Evolutionary conservation across 2,888 invertebrate genomes (phyloP).

Genomic region (Nymphalis polychloros): DNA sequence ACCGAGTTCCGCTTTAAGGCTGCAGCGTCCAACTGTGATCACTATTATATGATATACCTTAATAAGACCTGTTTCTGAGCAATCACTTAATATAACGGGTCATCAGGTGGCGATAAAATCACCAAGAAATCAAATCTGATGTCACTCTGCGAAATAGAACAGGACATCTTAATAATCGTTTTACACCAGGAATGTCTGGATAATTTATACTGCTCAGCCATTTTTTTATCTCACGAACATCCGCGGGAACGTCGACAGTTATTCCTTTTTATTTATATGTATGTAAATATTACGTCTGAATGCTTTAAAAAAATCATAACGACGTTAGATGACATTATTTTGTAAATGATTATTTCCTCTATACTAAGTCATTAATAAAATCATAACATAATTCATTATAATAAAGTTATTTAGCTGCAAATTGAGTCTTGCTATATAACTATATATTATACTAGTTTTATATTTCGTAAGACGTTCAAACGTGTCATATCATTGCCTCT

Average conservation of each 20-base stretch:
- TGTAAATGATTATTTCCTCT: no score
- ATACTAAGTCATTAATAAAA: no score
- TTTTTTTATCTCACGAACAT: neutral
- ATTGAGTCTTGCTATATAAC: neutral
- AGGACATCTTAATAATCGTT: conserved; percentile 56
- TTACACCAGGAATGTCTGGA: conserved; percentile 21
- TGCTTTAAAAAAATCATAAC: no score
- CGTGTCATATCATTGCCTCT: conserved; percentile 60
- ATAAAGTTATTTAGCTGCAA: no score
- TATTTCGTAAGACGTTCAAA: conserved; percentile 51
- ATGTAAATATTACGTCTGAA: no score
- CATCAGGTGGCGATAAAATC: conserved; percentile 50
- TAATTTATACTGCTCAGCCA: neutral
- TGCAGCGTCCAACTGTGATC: conserved; percentile 40
- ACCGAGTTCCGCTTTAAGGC: conserved; percentile 66
- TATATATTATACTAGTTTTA: conserved; percentile 36
- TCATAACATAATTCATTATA: no score
- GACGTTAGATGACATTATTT: no score
- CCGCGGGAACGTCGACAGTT: no score
- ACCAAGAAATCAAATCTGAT: conserved; percentile 55
- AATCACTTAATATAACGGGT: conserved; percentile 40
- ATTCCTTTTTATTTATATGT: no score
- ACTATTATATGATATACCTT: conserved; percentile 48
- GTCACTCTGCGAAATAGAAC: conserved; percentile 53
- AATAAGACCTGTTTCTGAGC: conserved; percentile 25